Evolutionary conservation across 2,888 invertebrate species (phyloP), one percentile per base, ranked within the genome.

Genomic region (Mythimna lalbum): DNA sequence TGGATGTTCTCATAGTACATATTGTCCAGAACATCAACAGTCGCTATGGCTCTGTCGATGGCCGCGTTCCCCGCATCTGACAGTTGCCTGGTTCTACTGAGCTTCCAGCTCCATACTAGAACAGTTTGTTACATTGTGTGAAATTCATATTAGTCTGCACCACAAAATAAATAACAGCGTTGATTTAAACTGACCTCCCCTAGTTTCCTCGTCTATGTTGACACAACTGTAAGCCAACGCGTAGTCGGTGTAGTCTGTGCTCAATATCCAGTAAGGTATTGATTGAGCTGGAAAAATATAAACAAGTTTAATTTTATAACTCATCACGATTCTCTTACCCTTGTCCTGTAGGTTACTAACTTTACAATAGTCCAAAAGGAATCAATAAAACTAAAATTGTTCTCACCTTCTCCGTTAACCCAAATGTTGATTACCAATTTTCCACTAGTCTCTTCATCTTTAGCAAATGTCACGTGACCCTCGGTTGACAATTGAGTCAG

Each of bases 141-240:
- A 14, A 6, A 21, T 68, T 27, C 19, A 27, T 47, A 36, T 59
- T 39, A 9, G 50, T 53, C 6, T 39, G 33, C 9, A 2, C 1
- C 12, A 17, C 9, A 23, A 4, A 19, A 17, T 36, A 21, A 7
- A 31, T 12, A 33, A 1, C 0, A 43, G 12, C 4, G 12, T 61
- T 27, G 0, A 49, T 33, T 43, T 19, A 9, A 36, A 81, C 84
- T 82, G 73, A 93, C 93, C 87, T 83, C 81, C 76, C 80, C 89
- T 87, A 31, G 68, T 87, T 17, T 90, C 81, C 17, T 57, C 60
- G 31, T 85, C 59, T 9, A 84, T 82, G 87, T 93, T 94, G 1
- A 92, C 90, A 85, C 97, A 97, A 64, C 97, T 96, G 94, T 97
- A 97, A 0, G 96, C 96, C 3, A 97, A 94, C 0, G 97, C 94